Base-by-base conservation (phyloP, 2,888 invertebrate species). In the Teleogryllus oceanicus region DNA sequence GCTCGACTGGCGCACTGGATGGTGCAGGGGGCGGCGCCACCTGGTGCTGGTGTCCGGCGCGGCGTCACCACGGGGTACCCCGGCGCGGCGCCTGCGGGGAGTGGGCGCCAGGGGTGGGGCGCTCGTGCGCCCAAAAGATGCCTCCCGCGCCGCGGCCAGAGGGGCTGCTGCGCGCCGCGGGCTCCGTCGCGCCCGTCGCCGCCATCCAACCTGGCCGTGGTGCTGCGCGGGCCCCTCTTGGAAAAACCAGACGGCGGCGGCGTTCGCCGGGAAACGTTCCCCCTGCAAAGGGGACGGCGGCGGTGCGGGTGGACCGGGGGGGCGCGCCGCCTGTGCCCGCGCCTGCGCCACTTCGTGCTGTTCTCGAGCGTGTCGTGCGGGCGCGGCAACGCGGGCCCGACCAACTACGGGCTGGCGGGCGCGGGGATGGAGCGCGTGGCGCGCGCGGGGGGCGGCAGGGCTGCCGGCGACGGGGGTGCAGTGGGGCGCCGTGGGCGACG, bases 401-500 rank as follows among this genome's bases (percentile, higher is more conserved):
- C n/a, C n/a, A n/a, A n/a, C n/a, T n/a, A n/a, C n/a, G n/a, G n/a
- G n/a, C n/a, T n/a, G n/a, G n/a, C n/a, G n/a, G n/a, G n/a, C n/a
- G n/a, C n/a, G n/a, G n/a, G n/a, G n/a, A n/a, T n/a, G n/a, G n/a
- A n/a, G n/a, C n/a, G n/a, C n/a, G n/a, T n/a, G n/a, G n/a, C n/a
- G n/a, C n/a, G n/a, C n/a, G n/a, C n/a, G n/a, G n/a, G n/a, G n/a
- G n/a, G n/a, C n/a, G n/a, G n/a, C n/a, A n/a, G n/a, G n/a, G n/a
- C n/a, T n/a, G n/a, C n/a, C n/a, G n/a, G n/a, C n/a, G n/a, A n/a
- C n/a, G n/a, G n/a, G n/a, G n/a, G 87, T 91, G 13, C 95, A 97
- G 86, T 97, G 97, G 96, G 97, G 97, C 74, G 96, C 96, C 74
- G 91, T 97, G 79, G 97, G 96, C 79, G 96, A 97, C 87, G 94